Evolutionary conservation across 2,113 vertebrate species (phyloP), one percentile per base, ranked within the genome.

Genomic region (Odontophorus gujanensis): DNA sequence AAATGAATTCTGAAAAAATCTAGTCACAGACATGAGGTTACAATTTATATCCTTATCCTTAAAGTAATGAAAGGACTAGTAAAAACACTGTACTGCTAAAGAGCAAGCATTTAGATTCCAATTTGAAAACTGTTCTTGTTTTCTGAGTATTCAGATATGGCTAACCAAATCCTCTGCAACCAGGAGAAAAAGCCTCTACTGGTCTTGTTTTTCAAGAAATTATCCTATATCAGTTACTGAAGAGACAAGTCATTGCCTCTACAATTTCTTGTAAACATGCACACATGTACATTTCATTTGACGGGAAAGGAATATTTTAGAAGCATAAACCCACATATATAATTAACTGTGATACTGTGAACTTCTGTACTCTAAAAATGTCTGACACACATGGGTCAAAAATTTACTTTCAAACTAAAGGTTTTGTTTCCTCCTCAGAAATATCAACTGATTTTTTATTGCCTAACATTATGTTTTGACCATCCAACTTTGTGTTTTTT

Each of bases 141-240:
- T 89, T 79, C 45, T 69, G 25, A 36, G 9, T 11, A 78, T 90
- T 18, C 38, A 85, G 57, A 82, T 65, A 32, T 80, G 77, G 28
- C 28, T 83, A 87, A 80, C 42, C 36, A 85, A 96, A 83, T 55
- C 36, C 48, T 82, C 68, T 77, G 16, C 55, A 74, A 74, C 76
- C 42, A 85, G 72, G 43, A 61, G 76, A 59, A 73, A 87, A 69
- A 79, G 62, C 4, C n/a, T 72, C 67, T 61, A 68, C 50, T 93
- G 91, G 83, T 92, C 47, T 77, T 92, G 65, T 63, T 92, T 95
- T 91, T 94, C 74, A 95, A 85, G 62, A 93, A 93, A 90, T 95
- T 94, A 91, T 87, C 81, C 79, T 87, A 68, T 50, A 40, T 96
- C 93, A 97, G 95, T 96, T 93, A 90, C 92, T 95, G 83, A 96